These are phyloP conservation scores for Thera britannica DNA, from an alignment of 2,888 invertebrate species.

Conservation along the genomic window DNA sequence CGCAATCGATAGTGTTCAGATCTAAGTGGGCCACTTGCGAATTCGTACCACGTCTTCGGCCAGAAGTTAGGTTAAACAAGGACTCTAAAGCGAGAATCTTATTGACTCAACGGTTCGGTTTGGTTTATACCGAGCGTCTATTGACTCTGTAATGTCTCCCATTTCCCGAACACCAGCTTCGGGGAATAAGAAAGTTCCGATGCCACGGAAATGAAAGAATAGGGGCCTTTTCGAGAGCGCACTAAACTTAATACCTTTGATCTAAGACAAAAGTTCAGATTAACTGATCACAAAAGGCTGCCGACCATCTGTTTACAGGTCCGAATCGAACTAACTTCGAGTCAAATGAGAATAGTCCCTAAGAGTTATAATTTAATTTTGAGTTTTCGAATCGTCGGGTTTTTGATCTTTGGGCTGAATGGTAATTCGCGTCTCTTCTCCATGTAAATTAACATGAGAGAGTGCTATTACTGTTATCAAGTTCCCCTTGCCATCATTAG, in stretches of 20 bases:
- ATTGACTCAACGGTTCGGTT: slow-evolving; percentile 71
- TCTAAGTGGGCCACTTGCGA: slow-evolving; percentile 51
- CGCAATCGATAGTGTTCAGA: slow-evolving; percentile 55
- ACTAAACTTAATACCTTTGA: slow-evolving; percentile 80
- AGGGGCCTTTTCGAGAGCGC: slow-evolving; percentile 68
- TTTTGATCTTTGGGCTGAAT: slow-evolving; percentile 44
- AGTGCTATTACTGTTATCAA: slow-evolving; percentile 44
- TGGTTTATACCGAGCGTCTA: slow-evolving; percentile 69
- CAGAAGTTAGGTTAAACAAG: slow-evolving; percentile 70
- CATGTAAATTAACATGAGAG: slow-evolving; percentile 44
- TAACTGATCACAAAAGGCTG: slow-evolving; percentile 74
- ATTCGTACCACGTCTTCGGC: slow-evolving; percentile 64
- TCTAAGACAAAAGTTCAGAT: slow-evolving; percentile 76
- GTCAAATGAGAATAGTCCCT: slow-evolving; percentile 75
- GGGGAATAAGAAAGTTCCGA: slow-evolving; percentile 79
- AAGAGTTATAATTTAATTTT: slow-evolving; percentile 73
- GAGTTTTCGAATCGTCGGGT: slow-evolving; percentile 54
- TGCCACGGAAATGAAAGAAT: slow-evolving; percentile 72
- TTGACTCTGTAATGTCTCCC: slow-evolving; percentile 81
- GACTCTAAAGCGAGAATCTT: slow-evolving; percentile 69
- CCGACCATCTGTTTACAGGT: slow-evolving; percentile 70
- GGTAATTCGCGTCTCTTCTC: slow-evolving; percentile 42
- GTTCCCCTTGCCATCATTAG: slow-evolving; percentile 65
- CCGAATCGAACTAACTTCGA: slow-evolving; percentile 72
- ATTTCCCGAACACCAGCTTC: slow-evolving; percentile 79